A percentile compares a stretch with the other conserved stretches of the same genome.
Evolutionary conservation across 2,888 invertebrate genomes (phyloP).

Genomic region (Nomada hirtipes): DNA sequence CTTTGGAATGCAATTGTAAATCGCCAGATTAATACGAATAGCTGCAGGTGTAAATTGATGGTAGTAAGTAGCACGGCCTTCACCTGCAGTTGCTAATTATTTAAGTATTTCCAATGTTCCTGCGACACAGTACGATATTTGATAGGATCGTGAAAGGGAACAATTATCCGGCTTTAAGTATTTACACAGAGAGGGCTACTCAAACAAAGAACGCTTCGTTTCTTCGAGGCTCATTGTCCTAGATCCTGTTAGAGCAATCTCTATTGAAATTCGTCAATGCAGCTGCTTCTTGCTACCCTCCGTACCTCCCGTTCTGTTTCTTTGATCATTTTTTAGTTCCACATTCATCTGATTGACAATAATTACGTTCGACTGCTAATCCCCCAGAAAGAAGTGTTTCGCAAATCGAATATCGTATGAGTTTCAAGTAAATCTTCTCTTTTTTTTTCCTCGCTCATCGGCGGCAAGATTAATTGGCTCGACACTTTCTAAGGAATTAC

Average conservation of each 20-base stretch:
- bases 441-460: not conserved
- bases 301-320: not conserved
- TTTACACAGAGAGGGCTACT: constrained; percentile 22
- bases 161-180: constrained; percentile 21
- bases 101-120: not conserved
- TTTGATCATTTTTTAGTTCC: not conserved
- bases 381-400: too few species aligned
- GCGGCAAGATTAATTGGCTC: not conserved
- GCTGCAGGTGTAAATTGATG: not conserved
- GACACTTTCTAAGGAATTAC: not conserved
- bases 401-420: not conserved
- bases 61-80: not conserved
- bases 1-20: not conserved
- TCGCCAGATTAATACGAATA: not conserved
- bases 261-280: constrained; percentile 34
- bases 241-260: constrained; percentile 28
- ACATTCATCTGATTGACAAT: not conserved
- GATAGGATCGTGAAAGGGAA: constrained; percentile 17
- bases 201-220: constrained; percentile 21
- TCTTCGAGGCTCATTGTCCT: constrained; percentile 34
- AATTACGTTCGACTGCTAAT: not conserved
- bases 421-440: not conserved
- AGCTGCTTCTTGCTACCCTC: constrained; percentile 9
- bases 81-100: not conserved
- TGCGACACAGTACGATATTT: not conserved